Conservation (phyloP, 2,888 invertebrate species). For the Noctua janthina region DNA sequence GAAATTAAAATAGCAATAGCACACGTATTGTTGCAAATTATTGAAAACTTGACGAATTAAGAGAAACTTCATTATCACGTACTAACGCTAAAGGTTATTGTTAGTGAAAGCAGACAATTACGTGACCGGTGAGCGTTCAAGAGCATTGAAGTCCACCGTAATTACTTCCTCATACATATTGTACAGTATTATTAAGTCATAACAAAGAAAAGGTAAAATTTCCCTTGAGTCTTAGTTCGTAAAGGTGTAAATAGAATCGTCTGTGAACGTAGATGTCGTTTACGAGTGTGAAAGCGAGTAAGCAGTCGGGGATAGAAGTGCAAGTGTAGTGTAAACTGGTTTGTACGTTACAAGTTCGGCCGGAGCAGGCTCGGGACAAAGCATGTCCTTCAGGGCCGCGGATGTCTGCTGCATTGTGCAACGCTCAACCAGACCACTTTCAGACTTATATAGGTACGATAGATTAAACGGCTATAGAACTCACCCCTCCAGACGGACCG, state of each 20-base stretch:
- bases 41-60: constrained; percentile 43
- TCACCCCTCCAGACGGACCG: constrained; percentile 28
- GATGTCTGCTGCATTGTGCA: constrained; percentile 81
- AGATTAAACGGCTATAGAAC: constrained; percentile 39
- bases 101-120: constrained; percentile 74
- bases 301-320: constrained; percentile 77
- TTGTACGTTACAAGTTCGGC: constrained; percentile 69
- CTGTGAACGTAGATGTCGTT: constrained; percentile 46
- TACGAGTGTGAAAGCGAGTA: constrained; percentile 76
- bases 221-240: constrained; percentile 3
- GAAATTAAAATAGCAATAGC: constrained; percentile 42
- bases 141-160: constrained; percentile 69
- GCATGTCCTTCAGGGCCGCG: constrained; percentile 78
- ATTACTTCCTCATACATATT: constrained; percentile 73
- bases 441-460: constrained; percentile 69
- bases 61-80: constrained; percentile 62
- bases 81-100: constrained; percentile 60
- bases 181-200: constrained; percentile 13
- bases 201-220: constrained; percentile 20
- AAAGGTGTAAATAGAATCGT: constrained; percentile 8
- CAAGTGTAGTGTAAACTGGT: constrained; percentile 84
- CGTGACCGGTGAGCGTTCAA: constrained; percentile 74
- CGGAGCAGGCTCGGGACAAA: constrained; percentile 74
- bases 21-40: constrained; percentile 37
- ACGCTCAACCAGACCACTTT: constrained; percentile 67